Evolutionary conservation across 2,797 vertebrate species (phyloP), one percentile per base, ranked within the genome.

Genomic region (Pygocentrus nattereri): DNA sequence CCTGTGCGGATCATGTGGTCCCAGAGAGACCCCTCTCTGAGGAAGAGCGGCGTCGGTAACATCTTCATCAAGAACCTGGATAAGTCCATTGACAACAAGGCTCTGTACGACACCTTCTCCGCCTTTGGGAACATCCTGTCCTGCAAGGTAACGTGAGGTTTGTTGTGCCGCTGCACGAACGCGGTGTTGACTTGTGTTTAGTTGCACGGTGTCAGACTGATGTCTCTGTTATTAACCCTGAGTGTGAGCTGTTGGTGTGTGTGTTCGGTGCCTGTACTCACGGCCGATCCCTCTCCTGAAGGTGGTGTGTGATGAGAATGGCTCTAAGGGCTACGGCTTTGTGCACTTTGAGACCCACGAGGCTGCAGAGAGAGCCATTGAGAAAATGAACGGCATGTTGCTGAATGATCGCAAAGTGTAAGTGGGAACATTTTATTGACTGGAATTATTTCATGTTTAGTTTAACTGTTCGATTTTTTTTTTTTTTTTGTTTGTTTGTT

Each of bases 61-160:
- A 98, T 99, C 91, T 99, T 99, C 93, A 99, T 99, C 91, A 99
- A 99, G 91, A 99, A 99, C 83, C 93, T 99, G 84, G 98, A 99
- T 91, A 99, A 99, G 92, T 99, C 98, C 47, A 99, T 99, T 38
- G 98, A 99, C 92, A 99, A 99, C 94, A 99, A 99, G 93, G 97
- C 97, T 85, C 94, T 99, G 47, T 99, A 99, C 84, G 98, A 99
- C 91, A 99, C 97, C 3, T 99, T 99, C 91, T 99, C 98, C 68
- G 97, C 98, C 82, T 99, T 99, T 87, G 98, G 98, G 74, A 99
- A 99, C 92, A 99, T 99, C 92, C 90, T 99, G 18, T 99, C 98
- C 59, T 99, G 98, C 95, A 99, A 99, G 97, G 98, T 99, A 92
- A 0, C 0, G 27, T 10, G 41, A n/a, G n/a, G 8, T n/a, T 12